Base-by-base conservation (phyloP, 2,888 invertebrate species). In the Liopterus haemorrhoidalis region DNA sequence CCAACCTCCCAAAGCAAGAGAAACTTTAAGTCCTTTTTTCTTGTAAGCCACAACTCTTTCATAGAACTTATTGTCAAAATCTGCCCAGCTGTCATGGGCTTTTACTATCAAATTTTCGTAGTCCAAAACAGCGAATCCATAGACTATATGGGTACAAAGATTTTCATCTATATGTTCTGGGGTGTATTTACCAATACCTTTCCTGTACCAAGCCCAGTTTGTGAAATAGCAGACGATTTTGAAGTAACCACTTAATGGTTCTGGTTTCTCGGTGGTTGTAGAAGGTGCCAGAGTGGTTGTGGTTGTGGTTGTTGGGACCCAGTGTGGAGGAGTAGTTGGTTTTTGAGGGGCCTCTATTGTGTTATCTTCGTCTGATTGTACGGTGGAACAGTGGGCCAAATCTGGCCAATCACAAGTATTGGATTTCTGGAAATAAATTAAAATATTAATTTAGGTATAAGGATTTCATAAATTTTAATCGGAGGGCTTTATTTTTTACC, bases 1-100 rank as follows among this genome's bases (percentile, higher is more conserved):
- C 93, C 94, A 94, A 2, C 94, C 94, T n/a, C 94, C 95, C 16
- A 95, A 72, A 2, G 89, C 93, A 8, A 95, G 68, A 0, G 86
- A 79, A 0, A 92, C 88, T 64, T 92, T 94, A 24, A 90, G 73
- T 1, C 87, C 86, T 56, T 82, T 79, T 39, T 79, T 72, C 62
- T 87, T 91, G 56, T 82, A 81, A 1, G 77, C 82, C 1, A 84
- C 80, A 1, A 93, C 88, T 16, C 88, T 74, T 50, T 88, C 85
- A 63, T 92, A 93, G 66, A 92, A 89, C 55, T 79, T 79, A 61
- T 91, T 90, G 57, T 92, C 90, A 59, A 82, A 81, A 64, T 91
- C 91, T 1, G 90, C 87, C 90, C 91, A 91, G 4, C 88, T 83
- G 62, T 92, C 92, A 60, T 90, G 90, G 0, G 90, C 84, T 57